These are phyloP conservation scores for Ptychobarbus kaznakovi DNA, from an alignment of 2,797 vertebrate genomes.

Conservation along the genomic window DNA sequence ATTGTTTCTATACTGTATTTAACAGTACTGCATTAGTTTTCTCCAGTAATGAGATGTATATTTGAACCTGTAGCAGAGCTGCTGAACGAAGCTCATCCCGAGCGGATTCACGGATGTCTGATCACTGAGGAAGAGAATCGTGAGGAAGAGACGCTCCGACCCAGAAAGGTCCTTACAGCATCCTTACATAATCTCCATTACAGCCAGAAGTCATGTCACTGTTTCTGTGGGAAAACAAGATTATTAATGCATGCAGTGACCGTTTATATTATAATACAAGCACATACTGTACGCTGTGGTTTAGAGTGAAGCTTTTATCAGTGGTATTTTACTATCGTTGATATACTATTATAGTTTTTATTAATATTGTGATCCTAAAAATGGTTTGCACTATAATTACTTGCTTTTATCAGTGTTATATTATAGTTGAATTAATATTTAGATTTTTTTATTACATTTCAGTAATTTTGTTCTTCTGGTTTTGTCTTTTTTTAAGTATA, in stretches of 20 bases:
- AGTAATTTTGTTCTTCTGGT: neutral
- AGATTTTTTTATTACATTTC: neutral
- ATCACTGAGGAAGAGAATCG: conserved; percentile 44
- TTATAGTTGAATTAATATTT: neutral
- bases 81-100: conserved; percentile 59
- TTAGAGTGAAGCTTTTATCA: neutral
- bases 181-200: neutral
- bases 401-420: neutral
- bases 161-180: conserved; percentile 51
- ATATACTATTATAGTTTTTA: neutral
- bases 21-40: neutral
- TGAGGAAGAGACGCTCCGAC: conserved; percentile 42
- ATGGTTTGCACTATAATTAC: neutral
- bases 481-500: no score
- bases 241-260: neutral
- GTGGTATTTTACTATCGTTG: neutral
- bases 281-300: neutral
- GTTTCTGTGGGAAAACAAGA: neutral
- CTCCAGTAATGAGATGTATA: neutral
- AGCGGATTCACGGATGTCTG: conserved; percentile 48
- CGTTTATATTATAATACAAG: neutral
- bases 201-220: neutral
- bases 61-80: conserved; percentile 35
- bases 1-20: neutral
- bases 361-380: neutral